A percentile compares a stretch with the other conserved stretches of the same genome.
Conservation (phyloP, 92 coral and sea anemone genomes). For the Epizoanthus fatuus region DNA sequence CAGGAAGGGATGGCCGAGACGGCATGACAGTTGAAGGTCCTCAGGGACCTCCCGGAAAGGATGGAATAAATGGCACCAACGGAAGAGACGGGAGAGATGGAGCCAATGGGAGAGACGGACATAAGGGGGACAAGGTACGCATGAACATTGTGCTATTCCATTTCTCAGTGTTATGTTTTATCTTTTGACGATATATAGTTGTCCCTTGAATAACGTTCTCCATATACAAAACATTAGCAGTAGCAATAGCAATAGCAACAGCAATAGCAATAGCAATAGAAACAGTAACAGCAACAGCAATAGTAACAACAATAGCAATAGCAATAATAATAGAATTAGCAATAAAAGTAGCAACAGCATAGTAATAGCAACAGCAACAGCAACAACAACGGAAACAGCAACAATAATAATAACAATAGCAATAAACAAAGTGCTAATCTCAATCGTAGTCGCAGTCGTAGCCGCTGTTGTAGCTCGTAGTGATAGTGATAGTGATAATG, state of each 20-base stretch:
- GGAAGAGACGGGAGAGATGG: slow-evolving; percentile 70
- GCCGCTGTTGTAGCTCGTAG: too few relatives aligned
- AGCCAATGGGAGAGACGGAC: slow-evolving; percentile 50
- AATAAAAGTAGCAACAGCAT: too few relatives aligned
- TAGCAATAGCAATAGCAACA: background rate
- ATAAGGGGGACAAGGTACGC: slow-evolving; percentile 57
- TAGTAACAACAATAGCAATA: background rate
- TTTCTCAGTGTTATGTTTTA: too few relatives aligned
- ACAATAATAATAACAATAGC: too few relatives aligned
- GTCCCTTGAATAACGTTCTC: too few relatives aligned
- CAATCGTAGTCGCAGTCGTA: too few relatives aligned
- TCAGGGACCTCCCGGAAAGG: slow-evolving; percentile 51
- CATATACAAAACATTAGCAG: too few relatives aligned
- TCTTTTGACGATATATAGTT: too few relatives aligned
- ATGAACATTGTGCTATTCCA: background rate
- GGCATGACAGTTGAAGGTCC: slow-evolving; percentile 69
- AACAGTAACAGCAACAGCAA: background rate
- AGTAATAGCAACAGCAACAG: too few relatives aligned
- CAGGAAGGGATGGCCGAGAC: slow-evolving; percentile 72
- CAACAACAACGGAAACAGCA: too few relatives aligned
- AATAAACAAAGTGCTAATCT: too few relatives aligned
- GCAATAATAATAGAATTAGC: background rate
- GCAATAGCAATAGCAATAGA: background rate
- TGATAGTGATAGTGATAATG: too few relatives aligned
- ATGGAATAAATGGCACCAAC: slow-evolving; percentile 64